phyloP scores from a whole-genome alignment of 2,888 invertebrate species.

The Alentia gelatinosa region DNA sequence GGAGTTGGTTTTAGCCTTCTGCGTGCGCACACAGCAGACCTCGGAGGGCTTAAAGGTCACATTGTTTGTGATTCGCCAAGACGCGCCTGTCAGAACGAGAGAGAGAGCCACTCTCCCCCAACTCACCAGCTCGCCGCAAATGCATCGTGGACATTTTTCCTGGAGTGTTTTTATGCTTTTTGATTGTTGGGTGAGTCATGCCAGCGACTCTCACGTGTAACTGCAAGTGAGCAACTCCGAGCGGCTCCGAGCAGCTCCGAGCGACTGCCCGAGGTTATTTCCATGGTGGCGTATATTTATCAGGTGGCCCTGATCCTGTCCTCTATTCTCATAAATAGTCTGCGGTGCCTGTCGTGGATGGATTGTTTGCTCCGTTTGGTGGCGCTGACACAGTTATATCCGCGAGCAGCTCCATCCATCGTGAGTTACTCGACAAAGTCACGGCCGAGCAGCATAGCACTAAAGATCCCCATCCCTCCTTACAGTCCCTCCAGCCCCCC shows the following conservation, averaged over 20 bases:
- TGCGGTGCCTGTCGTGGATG: neutral
- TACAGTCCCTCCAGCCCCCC: neutral
- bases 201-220: neutral
- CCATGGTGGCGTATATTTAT: neutral
- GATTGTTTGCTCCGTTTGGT: slow-evolving; percentile 32
- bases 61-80: no score
- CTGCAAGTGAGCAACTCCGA: neutral
- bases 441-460: neutral
- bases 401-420: neutral
- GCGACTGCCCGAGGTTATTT: no score
- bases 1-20: no score
- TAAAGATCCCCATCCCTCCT: neutral
- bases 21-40: neutral
- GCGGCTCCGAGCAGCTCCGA: neutral
- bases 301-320: slow-evolving; percentile 17
- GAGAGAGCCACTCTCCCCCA: neutral
- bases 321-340: neutral
- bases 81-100: neutral
- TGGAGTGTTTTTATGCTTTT: neutral
- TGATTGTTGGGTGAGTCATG: neutral
- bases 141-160: neutral
- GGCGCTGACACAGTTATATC: slow-evolving; percentile 27
- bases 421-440: neutral
- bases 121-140: neutral
- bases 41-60: neutral